Evolutionary conservation across 2,113 vertebrate genomes (phyloP).

Genomic region (Pterocles gutturalis): DNA sequence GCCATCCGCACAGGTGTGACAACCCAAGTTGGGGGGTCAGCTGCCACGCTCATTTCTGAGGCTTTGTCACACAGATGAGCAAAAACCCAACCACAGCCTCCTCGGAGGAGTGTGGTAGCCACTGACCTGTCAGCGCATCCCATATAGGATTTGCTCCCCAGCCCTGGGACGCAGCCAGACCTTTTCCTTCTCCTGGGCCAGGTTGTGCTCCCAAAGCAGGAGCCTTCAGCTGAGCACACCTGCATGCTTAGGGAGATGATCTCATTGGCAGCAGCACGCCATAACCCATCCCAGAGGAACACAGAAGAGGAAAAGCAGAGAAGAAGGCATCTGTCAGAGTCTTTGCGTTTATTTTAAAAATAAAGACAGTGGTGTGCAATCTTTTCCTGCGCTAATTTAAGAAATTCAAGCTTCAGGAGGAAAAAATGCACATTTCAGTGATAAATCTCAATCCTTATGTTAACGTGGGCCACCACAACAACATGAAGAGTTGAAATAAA

Average conservation of each 20-base stretch:
- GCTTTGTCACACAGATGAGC: neutral
- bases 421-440: neutral
- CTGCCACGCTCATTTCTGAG: neutral
- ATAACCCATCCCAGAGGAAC: neutral
- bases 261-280: neutral
- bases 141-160: neutral
- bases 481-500: neutral
- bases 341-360: neutral
- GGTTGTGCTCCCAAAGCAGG: neutral
- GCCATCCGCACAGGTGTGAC: fast-evolving
- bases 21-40: neutral
- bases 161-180: neutral
- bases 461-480: neutral
- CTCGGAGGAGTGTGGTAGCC: neutral
- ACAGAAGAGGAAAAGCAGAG: neutral
- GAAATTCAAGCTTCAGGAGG: neutral
- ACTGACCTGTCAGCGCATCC: neutral
- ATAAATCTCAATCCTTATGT: neutral
- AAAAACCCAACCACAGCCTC: neutral
- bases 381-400: neutral
- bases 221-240: neutral
- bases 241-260: fast-evolving
- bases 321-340: neutral
- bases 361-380: neutral
- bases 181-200: neutral